phyloP scores from a whole-genome alignment of 2,888 invertebrate species.

The Tachystola acroxantha region DNA sequence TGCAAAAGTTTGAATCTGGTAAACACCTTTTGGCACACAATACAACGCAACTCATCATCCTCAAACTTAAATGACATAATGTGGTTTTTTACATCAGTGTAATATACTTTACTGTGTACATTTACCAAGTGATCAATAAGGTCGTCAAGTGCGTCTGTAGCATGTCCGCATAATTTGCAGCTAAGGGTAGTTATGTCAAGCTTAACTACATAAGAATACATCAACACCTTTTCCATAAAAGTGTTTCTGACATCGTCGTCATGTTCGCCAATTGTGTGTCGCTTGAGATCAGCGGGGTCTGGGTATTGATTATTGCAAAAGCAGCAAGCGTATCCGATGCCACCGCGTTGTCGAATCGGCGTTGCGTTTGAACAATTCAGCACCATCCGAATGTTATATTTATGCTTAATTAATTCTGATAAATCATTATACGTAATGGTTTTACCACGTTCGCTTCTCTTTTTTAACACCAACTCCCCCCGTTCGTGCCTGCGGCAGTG shows the following conservation, averaged over 20 bases:
- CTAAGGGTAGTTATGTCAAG: constrained; percentile 33
- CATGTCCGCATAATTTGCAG: constrained; percentile 8
- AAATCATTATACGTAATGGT: no score
- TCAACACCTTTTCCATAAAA: constrained; percentile 28
- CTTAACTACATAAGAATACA: constrained; percentile 37
- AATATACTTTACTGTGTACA: constrained; percentile 21
- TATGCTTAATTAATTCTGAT: background rate
- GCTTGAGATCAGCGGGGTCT: constrained; percentile 29
- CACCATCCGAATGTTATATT: constrained; percentile 22
- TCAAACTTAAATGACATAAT: constrained; percentile 42
- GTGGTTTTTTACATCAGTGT: constrained; percentile 28
- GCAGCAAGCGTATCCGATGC: constrained; percentile 36
- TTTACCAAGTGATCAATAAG: constrained; percentile 14
- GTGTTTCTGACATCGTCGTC: constrained; percentile 18
- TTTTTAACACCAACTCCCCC: no score
- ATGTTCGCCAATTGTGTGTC: constrained; percentile 28
- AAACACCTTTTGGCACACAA: constrained; percentile 20
- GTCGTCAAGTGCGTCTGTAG: constrained; percentile 6
- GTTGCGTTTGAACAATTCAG: constrained; percentile 33
- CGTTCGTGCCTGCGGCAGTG: background rate
- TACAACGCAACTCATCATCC: constrained; percentile 21
- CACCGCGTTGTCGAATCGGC: constrained; percentile 32
- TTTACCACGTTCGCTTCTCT: no score
- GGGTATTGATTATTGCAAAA: constrained; percentile 33
- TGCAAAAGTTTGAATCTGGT: constrained; percentile 19